Evolutionary conservation across 2,888 invertebrate genomes (phyloP), one percentile per base, ranked within the genome.

Genomic region (Pheosia tremula): DNA sequence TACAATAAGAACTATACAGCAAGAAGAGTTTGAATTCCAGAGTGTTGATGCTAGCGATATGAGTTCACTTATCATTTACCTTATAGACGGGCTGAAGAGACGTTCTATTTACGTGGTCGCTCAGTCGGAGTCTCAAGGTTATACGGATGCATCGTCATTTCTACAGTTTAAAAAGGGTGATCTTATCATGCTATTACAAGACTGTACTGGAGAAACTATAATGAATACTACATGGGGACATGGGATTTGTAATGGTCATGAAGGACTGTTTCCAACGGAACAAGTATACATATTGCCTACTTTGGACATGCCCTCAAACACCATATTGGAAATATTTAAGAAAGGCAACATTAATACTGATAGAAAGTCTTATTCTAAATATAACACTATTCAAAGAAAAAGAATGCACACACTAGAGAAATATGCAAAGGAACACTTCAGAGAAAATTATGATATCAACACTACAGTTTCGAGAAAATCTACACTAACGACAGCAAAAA

Each of bases 11-110:
- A 98, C 98, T 0, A 96, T 98, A 54, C 96, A 97, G 74, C 96
- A 97, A 72, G 98, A 98, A 85, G 98, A 98, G 86, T 98, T 97
- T 86, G 96, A 97, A 4, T 98, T 99, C 87, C 97, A 97, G 82
- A 97, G 97, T 72, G 96, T 97, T 3, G 98, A 98, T 81, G 97
- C 98, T 0, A 96, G 97, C 77, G 98, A 97, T 88, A 95, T 98
- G 80, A 95, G 96, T 67, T 96, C 97, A 66, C 91, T 99, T 11
- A 95, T 99, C 3, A 96, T 97, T 70, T 97, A 96, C 78, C 95
- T 99, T 84, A 94, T 99, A 24, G 97, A 97, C 79, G 98, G 98
- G 5, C 92, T 99, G 55, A 98, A 97, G 85, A 96, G 97, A 75
- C 94, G 98, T 60, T 98, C 98, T 0, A 95, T 95, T 73, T 98